Percentiles rank a stretch among this genome's conserved stretches.
Conservation (phyloP, 2,113 vertebrate genomes). For the Gopherus flavomarginatus region DNA sequence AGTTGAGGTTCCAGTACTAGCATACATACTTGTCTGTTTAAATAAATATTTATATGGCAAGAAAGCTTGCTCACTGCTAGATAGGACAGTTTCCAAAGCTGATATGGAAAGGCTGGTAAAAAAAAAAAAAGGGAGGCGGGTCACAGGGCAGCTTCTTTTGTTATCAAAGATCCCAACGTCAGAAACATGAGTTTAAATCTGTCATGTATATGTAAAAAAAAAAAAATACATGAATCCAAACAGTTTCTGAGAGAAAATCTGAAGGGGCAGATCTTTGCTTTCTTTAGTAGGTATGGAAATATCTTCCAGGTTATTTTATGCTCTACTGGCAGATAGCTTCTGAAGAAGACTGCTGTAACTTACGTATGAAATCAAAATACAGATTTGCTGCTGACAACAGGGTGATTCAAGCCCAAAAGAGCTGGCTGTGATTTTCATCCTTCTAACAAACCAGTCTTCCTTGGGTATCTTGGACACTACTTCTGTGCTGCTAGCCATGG, state of each 20-base stretch:
- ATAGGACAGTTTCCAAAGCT: constrained; percentile 7
- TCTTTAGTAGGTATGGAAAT: neutral
- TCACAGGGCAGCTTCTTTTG: neutral
- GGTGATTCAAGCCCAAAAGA: neutral
- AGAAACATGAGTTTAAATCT: neutral
- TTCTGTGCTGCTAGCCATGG: neutral
- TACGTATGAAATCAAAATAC: neutral
- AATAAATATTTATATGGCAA: neutral
- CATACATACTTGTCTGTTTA: neutral
- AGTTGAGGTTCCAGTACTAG: constrained; percentile 33
- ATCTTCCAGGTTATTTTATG: neutral
- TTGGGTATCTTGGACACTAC: neutral
- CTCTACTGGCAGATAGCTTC: neutral
- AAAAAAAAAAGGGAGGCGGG: too few species aligned
- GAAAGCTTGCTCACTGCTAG: constrained; percentile 5
- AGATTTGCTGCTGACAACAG: neutral
- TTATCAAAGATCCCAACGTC: neutral
- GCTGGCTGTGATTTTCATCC: neutral
- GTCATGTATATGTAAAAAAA: neutral
- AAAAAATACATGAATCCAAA: neutral
- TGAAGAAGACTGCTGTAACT: neutral
- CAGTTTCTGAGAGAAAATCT: neutral
- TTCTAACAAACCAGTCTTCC: neutral
- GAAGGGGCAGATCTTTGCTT: neutral
- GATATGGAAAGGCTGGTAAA: neutral